Evolutionary conservation across 2,797 vertebrate species (phyloP), one percentile per base, ranked within the genome.

Genomic region (Tachyglossus aculeatus): DNA sequence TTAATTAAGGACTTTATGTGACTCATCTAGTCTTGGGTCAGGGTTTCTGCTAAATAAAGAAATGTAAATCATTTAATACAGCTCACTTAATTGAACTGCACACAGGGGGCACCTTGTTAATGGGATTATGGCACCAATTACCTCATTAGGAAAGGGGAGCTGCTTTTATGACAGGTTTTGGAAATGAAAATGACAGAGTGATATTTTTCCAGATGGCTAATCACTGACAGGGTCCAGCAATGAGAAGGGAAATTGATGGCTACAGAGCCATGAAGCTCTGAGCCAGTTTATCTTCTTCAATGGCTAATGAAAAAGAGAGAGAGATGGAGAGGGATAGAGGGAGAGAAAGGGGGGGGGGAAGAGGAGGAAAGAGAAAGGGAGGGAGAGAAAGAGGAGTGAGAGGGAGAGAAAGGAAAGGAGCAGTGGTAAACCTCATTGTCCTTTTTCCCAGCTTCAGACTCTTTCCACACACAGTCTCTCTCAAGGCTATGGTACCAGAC

Each of bases 121-220:
- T 43, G 39, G 57, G 14, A 33, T 70, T 68, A 74, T 54, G 70
- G 56, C 25, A 67, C 67, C 70, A 74, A 38, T 60, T 57, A 74
- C 63, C 27, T 65, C 68, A 50, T 77, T 67, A 74, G 71, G 73
- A 72, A 47, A 80, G 47, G 44, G 22, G 27, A 34, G 27, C 0
- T 1, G 36, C 38, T 74, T 80, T 83, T 67, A 67, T 3, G 7
- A 48, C 53, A 34, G 36, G 32, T 64, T 68, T 69, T 69, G 21
- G 68, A 75, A 70, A 50, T 59, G 18, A 45, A 62, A 70, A 44
- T 4, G 25, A 16, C 33, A 33, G 58, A 67, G 21, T 5, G 21
- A 16, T 10, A 25, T 44, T 34, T 25, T 44, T 68, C 11, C 1
- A 32, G 31, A 61, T n/a, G 6, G 19, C 41, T 31, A 10, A 31